phyloP scores from a whole-genome alignment of 2,888 invertebrate genomes.

The Lycocerus yunnanus region DNA sequence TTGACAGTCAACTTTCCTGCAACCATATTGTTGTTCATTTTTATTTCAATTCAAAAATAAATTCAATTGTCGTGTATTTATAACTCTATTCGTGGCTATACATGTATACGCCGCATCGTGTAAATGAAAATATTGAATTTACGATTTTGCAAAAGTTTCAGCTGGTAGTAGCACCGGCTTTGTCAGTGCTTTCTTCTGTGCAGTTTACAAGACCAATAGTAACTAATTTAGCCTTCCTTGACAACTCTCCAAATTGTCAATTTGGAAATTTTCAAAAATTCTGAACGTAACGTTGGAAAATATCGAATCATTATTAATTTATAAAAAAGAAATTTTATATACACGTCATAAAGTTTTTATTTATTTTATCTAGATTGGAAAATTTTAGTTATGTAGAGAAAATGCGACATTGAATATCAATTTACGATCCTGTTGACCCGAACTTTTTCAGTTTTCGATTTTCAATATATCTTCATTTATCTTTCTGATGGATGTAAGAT shows the following conservation, averaged over 20 bases:
- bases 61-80: constrained; percentile 11
- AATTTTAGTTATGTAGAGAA: not conserved
- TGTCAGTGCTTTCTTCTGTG: not conserved
- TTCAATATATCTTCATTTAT: constrained; percentile 4
- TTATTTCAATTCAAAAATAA: constrained; percentile 15
- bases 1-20: constrained; percentile 31
- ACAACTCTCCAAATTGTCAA: not conserved
- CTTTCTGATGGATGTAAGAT: not conserved
- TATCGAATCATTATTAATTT: not conserved
- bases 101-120: not conserved
- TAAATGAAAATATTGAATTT: not conserved
- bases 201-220: not conserved
- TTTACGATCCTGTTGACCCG: not conserved
- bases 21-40: constrained; percentile 21
- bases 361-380: not conserved
- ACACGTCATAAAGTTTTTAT: not conserved
- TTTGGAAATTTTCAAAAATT: not conserved
- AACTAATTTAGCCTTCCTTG: not conserved
- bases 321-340: not conserved
- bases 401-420: not conserved
- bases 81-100: constrained; percentile 7
- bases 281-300: not conserved
- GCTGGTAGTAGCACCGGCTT: not conserved
- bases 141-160: not conserved
- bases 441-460: not conserved